These are phyloP conservation scores for Eclectus roratus DNA, from an alignment of 2,113 vertebrate species.

Conservation along the genomic window DNA sequence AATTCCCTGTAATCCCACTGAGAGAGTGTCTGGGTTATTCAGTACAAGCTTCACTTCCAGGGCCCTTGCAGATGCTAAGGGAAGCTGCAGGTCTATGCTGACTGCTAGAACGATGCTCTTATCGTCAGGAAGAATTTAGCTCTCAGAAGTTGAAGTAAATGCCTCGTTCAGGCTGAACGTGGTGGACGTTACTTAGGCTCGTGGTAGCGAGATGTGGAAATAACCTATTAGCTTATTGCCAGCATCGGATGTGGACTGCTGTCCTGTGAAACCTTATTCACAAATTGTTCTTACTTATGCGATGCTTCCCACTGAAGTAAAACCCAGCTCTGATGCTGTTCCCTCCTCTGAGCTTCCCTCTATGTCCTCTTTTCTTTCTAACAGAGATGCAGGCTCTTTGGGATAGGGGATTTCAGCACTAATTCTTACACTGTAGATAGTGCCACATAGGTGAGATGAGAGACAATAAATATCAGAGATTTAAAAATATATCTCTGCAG, in stretches of 20 bases:
- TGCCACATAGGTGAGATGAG: not conserved
- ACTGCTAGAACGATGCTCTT: not conserved
- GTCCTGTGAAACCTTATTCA: not conserved
- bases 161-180: not conserved
- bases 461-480: not conserved
- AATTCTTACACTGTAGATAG: not conserved
- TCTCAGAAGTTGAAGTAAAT: not conserved
- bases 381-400: not conserved
- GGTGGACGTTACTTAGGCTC: not conserved
- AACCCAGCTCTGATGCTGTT: not conserved
- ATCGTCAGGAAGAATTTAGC: not conserved
- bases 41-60: not conserved
- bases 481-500: not conserved
- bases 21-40: not conserved
- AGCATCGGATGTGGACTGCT: not conserved
- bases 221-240: not conserved
- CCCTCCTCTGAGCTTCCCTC: not conserved
- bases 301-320: not conserved
- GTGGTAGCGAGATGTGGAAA: not conserved
- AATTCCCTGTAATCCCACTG: not conserved
- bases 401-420: not conserved
- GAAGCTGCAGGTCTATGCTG: not conserved
- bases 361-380: not conserved
- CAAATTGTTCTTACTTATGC: not conserved
- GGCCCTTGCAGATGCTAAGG: not conserved